These are phyloP conservation scores for Struthio camelus DNA, from an alignment of 2,113 vertebrate genomes.

Conservation along the genomic window DNA sequence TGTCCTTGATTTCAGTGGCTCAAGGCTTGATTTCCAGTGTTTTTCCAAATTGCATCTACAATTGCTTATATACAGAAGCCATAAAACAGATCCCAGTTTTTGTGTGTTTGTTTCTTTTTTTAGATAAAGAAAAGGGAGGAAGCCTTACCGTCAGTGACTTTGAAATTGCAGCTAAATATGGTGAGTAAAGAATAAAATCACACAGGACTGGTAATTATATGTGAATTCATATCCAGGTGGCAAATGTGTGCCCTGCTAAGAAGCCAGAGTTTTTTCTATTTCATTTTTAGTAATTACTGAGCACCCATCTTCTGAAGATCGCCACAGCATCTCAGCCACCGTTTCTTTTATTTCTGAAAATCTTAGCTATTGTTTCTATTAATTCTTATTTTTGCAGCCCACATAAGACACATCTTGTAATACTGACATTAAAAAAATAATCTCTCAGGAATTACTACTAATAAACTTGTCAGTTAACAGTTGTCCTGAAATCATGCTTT, in stretches of 20 bases:
- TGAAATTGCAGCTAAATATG: conserved; percentile 80
- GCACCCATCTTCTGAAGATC: not conserved
- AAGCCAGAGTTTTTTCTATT: not conserved
- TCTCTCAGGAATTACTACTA: not conserved
- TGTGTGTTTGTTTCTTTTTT: not conserved
- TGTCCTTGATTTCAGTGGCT: not conserved
- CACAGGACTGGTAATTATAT: not conserved
- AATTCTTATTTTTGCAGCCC: not conserved
- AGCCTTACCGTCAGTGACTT: conserved; percentile 81
- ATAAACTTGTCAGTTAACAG: not conserved
- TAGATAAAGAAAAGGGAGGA: conserved; percentile 85
- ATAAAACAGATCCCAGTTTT: not conserved
- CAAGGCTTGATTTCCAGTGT: not conserved
- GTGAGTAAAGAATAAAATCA: conserved; percentile 71
- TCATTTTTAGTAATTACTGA: not conserved
- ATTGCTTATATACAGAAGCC: not conserved
- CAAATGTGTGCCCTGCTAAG: not conserved
- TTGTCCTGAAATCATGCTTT: not conserved
- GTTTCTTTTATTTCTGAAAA: conserved; percentile 1
- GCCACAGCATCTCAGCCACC: not conserved
- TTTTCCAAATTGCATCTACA: not conserved
- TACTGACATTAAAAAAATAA: not conserved
- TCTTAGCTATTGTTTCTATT: not conserved
- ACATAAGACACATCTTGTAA: not conserved
- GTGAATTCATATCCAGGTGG: not conserved